These are phyloP conservation scores for Nasua narica DNA, from an alignment of 2,797 vertebrate species.

Conservation along the genomic window DNA sequence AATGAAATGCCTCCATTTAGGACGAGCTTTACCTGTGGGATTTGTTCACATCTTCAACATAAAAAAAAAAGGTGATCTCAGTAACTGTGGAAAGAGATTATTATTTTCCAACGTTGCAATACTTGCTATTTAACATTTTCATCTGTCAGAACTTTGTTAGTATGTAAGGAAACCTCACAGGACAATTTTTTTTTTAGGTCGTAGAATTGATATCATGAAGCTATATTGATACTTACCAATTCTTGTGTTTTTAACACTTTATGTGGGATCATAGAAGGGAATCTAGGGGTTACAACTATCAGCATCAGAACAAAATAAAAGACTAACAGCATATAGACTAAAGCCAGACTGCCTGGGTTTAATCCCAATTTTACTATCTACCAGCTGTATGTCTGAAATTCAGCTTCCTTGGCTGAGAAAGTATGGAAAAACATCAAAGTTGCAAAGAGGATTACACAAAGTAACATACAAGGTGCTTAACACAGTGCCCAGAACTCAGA, in stretches of 20 bases:
- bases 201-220: constrained; percentile 18
- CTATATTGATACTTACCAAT: neutral
- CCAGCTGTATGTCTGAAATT: neutral
- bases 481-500: neutral
- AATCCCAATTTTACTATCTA: neutral
- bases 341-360: neutral
- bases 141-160: constrained; percentile 15
- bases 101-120: neutral
- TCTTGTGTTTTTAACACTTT: constrained; percentile 12
- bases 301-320: neutral
- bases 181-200: neutral
- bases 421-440: neutral
- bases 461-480: neutral
- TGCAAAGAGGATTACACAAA: neutral
- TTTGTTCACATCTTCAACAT: constrained; percentile 6
- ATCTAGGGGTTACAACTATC: neutral
- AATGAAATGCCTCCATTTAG: neutral
- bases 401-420: neutral
- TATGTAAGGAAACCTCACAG: neutral
- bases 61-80: neutral
- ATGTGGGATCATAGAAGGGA: neutral
- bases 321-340: neutral
- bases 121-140: constrained; percentile 1
- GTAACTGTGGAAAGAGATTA: neutral
- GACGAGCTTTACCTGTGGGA: neutral